Evolutionary conservation across 2,113 vertebrate genomes (phyloP), one percentile per base, ranked within the genome.

Genomic region (Lethenteron camtschaticum): DNA sequence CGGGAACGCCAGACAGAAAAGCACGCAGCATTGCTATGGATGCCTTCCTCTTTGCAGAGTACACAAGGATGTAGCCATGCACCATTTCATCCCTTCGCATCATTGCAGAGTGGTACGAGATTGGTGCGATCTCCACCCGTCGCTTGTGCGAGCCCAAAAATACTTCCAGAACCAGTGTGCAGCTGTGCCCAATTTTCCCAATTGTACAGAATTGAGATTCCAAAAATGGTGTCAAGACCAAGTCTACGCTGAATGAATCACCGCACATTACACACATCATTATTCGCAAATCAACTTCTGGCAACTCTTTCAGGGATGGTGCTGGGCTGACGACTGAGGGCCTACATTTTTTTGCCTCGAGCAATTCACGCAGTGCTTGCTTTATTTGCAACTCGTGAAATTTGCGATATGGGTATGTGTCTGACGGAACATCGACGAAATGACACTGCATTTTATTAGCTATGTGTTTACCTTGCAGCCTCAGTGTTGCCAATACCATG

Each of bases 201-300:
- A 90, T 92, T 16, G 90, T 94, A 69, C 95, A 99, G 74, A 84
- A 89, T 68, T 90, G 95, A 3, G 95, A 97, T 72, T 97, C 92
- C 12, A 99, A 80, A 77, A 99, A 99, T 1, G 92, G 95, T 58
- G 95, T 95, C 76, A 97, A 88, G 79, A 99, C 96, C 76, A 99
- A 87, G 81, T 99, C 91, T 66, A 95, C 88, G 18, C 90, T 94
- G 75, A 99, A 99, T 0, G 91, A 92, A 80, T 99, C 95, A 66
- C 92, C 91, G 80, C 95, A 99, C 92, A 96, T 95, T 73, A 88
- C 90, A 75, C 91, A 99, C 92, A 99, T 97, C 56, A 96, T 90
- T 58, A 97, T 95, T 74, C 92, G 82, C 56, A 99, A 80, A 75
- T 99, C 92, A 1, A 86, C 87, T 82, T 97, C 95, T 3, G 91